phyloP scores from a whole-genome alignment of 2,113 vertebrate species.

The Chaetodon auriga region DNA sequence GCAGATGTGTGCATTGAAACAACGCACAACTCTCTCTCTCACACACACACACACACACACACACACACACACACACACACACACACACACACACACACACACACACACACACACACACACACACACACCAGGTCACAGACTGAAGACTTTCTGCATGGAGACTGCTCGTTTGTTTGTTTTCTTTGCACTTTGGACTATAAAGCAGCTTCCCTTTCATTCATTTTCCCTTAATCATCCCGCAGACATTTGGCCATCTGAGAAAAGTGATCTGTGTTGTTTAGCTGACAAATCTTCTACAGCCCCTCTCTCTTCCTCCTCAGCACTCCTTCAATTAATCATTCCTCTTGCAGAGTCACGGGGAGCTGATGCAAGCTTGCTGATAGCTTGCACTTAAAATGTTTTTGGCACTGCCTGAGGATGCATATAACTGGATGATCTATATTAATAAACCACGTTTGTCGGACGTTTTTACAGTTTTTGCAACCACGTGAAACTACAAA shows the following conservation, averaged over 20 bases:
- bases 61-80: too few species aligned
- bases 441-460: neutral
- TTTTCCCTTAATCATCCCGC: neutral
- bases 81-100: too few species aligned
- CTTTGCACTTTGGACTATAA: neutral
- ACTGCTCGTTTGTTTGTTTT: constrained; percentile 18
- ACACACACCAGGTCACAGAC: neutral
- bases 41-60: too few species aligned
- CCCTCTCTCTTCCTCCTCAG: neutral
- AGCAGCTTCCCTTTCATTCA: neutral
- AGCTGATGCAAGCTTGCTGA: constrained; percentile 12
- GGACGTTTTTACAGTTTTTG: neutral
- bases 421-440: neutral
- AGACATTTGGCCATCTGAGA: neutral
- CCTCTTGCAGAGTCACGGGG: neutral
- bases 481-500: neutral
- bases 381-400: neutral
- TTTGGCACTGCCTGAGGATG: neutral
- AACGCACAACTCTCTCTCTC: neutral
- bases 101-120: too few species aligned
- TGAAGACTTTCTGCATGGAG: neutral
- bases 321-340: constrained; percentile 9
- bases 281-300: constrained; percentile 12
- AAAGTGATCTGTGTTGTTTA: neutral
- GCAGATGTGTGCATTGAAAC: constrained; percentile 19